phyloP scores from a whole-genome alignment of 1,140 invertebrate species.

The Episyrphus balteatus region DNA sequence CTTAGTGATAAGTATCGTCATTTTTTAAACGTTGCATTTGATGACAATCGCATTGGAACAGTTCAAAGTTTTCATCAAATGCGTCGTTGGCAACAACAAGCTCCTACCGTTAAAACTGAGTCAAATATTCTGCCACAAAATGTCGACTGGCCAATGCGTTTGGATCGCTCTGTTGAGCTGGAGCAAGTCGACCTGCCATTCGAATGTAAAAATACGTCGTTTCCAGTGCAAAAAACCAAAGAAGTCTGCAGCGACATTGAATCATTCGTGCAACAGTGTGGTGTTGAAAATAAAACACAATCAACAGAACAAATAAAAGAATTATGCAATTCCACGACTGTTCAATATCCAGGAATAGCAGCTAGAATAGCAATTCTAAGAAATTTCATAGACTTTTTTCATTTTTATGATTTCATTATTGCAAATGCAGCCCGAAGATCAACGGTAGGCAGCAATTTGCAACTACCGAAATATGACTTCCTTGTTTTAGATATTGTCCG shows the following conservation, averaged over 20 bases:
- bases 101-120: slow-evolving; percentile 1
- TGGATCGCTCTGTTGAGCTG: not conserved
- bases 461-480: slow-evolving; percentile 30
- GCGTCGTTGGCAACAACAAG: slow-evolving; percentile 4
- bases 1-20: slow-evolving; percentile 32
- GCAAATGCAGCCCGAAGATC: slow-evolving; percentile 4
- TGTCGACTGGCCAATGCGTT: slow-evolving; percentile 7
- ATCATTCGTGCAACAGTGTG: not conserved
- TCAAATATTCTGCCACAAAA: not conserved
- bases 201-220: not conserved
- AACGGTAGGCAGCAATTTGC: not conserved
- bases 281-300: too few relatives aligned
- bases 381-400: slow-evolving; percentile 26
- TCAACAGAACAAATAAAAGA: not conserved
- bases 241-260: not conserved
- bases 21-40: slow-evolving; percentile 26
- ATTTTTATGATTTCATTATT: slow-evolving; percentile 31
- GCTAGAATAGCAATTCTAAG: slow-evolving; percentile 11
- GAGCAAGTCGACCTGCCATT: not conserved
- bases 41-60: slow-evolving; percentile 16
- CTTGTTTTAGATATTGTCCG: slow-evolving; percentile 28
- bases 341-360: not conserved
- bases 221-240: slow-evolving; percentile 2
- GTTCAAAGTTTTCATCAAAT: slow-evolving; percentile 23
- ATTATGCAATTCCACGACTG: not conserved